Conservation (phyloP, 2,113 vertebrate genomes). For the Sphyrna mokarran region DNA sequence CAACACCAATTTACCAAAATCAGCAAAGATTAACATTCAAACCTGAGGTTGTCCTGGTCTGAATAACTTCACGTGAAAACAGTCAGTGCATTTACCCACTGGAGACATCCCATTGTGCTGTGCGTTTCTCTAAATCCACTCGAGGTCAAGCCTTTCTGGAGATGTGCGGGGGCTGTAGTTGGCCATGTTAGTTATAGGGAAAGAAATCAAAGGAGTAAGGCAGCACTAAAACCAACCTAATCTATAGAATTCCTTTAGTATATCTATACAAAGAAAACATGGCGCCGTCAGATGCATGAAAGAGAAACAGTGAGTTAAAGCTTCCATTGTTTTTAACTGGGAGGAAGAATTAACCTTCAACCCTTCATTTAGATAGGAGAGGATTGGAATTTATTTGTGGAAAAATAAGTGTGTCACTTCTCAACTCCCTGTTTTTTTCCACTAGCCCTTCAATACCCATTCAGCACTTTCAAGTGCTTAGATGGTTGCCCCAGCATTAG, state of each 20-base stretch:
- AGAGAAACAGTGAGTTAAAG: conserved; percentile 31
- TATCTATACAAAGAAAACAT: conserved; percentile 31
- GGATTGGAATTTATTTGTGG: conserved; percentile 34
- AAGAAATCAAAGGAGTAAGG: conserved; percentile 19
- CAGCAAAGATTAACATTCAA: not conserved
- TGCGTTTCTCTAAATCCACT: not conserved
- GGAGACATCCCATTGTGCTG: not conserved
- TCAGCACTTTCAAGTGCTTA: not conserved
- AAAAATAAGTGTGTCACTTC: conserved; percentile 31
- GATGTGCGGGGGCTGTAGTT: not conserved
- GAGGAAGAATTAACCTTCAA: conserved; percentile 29
- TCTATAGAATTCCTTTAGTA: conserved; percentile 18
- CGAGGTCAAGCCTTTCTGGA: conserved; percentile 2
- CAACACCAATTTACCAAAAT: no score
- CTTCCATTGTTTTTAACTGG: conserved; percentile 29
- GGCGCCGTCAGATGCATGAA: conserved; percentile 14
- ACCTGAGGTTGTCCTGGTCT: not conserved
- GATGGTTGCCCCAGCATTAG: conserved; percentile 19
- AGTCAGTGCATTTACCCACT: not conserved
- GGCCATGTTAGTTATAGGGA: conserved; percentile 11
- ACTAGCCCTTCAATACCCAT: conserved; percentile 1
- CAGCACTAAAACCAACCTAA: conserved; percentile 6
- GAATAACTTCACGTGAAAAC: not conserved
- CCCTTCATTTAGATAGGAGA: conserved; percentile 33
- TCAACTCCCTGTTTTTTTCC: conserved; percentile 29